These are phyloP conservation scores for Orthosia incerta DNA, from an alignment of 2,888 invertebrate genomes.

Conservation along the genomic window DNA sequence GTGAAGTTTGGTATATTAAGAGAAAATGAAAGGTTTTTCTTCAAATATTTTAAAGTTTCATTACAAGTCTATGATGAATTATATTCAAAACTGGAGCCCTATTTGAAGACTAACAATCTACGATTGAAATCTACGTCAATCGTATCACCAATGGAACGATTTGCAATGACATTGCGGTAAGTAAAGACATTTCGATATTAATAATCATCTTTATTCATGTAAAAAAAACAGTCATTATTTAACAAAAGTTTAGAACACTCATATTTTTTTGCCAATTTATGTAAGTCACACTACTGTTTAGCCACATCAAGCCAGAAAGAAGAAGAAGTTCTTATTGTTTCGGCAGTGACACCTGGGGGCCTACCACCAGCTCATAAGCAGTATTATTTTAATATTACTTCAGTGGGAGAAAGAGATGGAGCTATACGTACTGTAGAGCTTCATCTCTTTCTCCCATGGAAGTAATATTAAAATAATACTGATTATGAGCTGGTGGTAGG, in stretches of 20 bases:
- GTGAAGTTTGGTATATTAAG: slow-evolving; percentile 63
- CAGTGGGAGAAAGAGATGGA: no score
- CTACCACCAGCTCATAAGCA: no score
- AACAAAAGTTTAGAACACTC: slow-evolving; percentile 63
- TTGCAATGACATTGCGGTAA: slow-evolving; percentile 65
- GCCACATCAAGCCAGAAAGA: slow-evolving; percentile 62
- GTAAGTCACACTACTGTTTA: slow-evolving; percentile 62
- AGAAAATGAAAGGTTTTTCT: slow-evolving; percentile 61
- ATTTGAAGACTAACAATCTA: slow-evolving; percentile 65
- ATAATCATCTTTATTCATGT: slow-evolving; percentile 61
- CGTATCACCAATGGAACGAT: slow-evolving; percentile 64
- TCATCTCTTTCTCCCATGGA: no score
- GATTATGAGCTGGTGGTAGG: no score
- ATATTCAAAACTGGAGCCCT: slow-evolving; percentile 65
- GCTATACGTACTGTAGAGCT: no score
- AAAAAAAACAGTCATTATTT: slow-evolving; percentile 62
- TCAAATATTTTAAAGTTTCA: slow-evolving; percentile 63
- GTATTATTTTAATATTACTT: no score
- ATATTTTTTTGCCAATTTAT: slow-evolving; percentile 62
- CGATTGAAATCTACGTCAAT: slow-evolving; percentile 60
- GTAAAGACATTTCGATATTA: slow-evolving; percentile 60
- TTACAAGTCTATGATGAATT: slow-evolving; percentile 64
- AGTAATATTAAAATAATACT: no score
- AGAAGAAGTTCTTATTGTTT: slow-evolving; percentile 62
- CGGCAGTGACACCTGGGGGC: slow-evolving; percentile 55